Evolutionary conservation across 2,113 vertebrate species (phyloP), one percentile per base, ranked within the genome.

Genomic region (Nycticorax nycticorax): DNA sequence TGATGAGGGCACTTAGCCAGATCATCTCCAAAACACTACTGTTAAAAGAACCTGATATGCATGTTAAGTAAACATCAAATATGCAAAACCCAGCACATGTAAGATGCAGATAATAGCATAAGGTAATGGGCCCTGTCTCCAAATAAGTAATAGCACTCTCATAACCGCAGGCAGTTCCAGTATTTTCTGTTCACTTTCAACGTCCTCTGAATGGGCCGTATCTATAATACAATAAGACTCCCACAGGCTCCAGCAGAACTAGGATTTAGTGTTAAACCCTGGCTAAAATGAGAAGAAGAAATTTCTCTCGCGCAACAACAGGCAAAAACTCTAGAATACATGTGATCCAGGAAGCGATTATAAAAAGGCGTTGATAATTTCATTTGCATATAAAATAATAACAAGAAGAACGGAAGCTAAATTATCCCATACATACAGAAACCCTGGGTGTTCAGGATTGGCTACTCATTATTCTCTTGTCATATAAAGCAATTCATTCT

Each of bases 381-480:
- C 78, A 97, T 96, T 96, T 96, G 92, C 89, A 96, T 97, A 81
- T 88, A 96, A 92, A 96, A 97, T 96, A 88, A 95, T 88, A 96
- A 85, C 75, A 69, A 87, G 19, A 91, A 60, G 89, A 93, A 89
- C 9, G 28, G 93, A 95, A 91, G 68, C 62, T 69, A 85, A 97
- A 89, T 96, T 82, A 89, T 79, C 63, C 87, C 66, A 21, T 72
- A 67, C 71, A 82, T 89, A 87, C 83, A 91, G 84, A 95, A 95
- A 79, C 86, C 53, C 62, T 91, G 77, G 74, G 45, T 87, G 67
- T 85, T 95, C 41, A 35, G 94, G 94, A 82, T 53, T 92, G 92
- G 88, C 87, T 95, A 85, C 72, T 92, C 80, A 85, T 95, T 97
- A 91, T 93, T 96, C 77, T 92, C 91, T 60, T 93, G 81, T 92